These are phyloP conservation scores for Diabrotica balteata DNA, from an alignment of 2,888 invertebrate species.

Conservation along the genomic window DNA sequence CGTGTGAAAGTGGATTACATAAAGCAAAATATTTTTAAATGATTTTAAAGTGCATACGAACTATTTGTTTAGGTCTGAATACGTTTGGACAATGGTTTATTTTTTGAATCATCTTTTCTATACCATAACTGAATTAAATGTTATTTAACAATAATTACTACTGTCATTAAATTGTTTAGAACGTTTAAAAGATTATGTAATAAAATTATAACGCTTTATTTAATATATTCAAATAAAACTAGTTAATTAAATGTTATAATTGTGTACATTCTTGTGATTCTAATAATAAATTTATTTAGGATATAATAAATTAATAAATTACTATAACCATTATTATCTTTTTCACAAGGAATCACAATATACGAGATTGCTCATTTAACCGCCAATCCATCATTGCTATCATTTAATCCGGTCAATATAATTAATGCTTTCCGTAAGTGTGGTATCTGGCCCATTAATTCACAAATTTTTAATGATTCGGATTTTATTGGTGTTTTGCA, in stretches of 20 bases:
- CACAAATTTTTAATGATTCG: too few species aligned
- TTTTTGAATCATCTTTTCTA: neutral
- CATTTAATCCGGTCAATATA: too few species aligned
- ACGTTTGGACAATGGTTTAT: conserved; percentile 4
- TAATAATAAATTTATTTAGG: neutral
- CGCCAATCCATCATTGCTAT: too few species aligned
- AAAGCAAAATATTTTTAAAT: conserved; percentile 10
- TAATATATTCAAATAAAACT: too few species aligned
- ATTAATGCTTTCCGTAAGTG: too few species aligned
- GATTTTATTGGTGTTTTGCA: too few species aligned
- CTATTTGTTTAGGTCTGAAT: conserved; percentile 7
- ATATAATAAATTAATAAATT: too few species aligned
- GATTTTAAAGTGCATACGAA: neutral
- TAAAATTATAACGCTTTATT: too few species aligned
- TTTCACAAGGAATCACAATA: too few species aligned
- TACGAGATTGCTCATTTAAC: too few species aligned
- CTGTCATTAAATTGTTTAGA: neutral
- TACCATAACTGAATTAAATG: conserved; percentile 1
- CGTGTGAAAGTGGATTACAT: conserved; percentile 15
- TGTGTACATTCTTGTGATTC: neutral
- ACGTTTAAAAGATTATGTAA: neutral
- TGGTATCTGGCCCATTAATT: too few species aligned
- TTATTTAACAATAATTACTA: conserved; percentile 1
- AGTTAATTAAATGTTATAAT: neutral
- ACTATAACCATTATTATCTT: too few species aligned